These are phyloP conservation scores for Emydocephalus ijimae DNA, from an alignment of 2,113 vertebrate genomes.

Conservation along the genomic window DNA sequence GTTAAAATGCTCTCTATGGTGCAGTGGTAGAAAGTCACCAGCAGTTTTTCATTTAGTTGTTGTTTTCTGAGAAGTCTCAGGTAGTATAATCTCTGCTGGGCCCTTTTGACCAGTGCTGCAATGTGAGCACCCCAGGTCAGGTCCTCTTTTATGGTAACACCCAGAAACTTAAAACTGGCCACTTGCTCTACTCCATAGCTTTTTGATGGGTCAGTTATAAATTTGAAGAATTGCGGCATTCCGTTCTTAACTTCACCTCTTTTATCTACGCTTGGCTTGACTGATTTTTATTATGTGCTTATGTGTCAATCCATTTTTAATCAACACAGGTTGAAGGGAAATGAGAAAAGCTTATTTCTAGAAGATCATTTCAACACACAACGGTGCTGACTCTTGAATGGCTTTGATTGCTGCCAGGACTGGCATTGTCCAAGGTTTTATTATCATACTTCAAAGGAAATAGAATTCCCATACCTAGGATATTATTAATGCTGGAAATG, in stretches of 20 bases:
- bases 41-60: too few relatives aligned
- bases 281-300: neutral
- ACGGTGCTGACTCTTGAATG: neutral
- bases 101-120: too few relatives aligned
- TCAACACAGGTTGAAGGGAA: neutral
- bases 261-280: neutral
- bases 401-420: neutral
- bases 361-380: neutral
- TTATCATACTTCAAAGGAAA: slow-evolving; percentile 10
- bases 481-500: neutral
- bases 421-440: neutral
- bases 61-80: too few relatives aligned
- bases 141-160: too few relatives aligned
- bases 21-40: too few relatives aligned
- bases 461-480: neutral
- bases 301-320: neutral
- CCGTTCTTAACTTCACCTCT: neutral
- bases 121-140: too few relatives aligned
- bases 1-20: too few relatives aligned
- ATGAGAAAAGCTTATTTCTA: neutral
- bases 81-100: too few relatives aligned
- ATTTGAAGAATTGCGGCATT: neutral
- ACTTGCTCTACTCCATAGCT: neutral
- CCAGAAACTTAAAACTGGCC: too few relatives aligned
- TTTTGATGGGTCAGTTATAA: neutral